Evolutionary conservation across 1,140 invertebrate genomes (phyloP).

Genomic region (Drosophila parabipectinata): DNA sequence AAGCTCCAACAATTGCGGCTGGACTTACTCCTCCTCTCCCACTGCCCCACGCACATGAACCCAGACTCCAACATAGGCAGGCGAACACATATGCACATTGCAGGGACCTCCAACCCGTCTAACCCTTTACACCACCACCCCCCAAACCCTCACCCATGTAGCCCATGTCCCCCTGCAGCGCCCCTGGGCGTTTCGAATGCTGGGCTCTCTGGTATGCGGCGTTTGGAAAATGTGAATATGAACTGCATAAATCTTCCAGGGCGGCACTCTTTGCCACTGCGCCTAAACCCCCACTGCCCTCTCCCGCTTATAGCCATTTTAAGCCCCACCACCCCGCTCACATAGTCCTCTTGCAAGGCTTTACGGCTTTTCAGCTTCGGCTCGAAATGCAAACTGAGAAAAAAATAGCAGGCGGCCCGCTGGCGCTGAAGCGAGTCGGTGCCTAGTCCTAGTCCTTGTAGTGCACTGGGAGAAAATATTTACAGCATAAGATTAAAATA

Average conservation of each 20-base stretch:
- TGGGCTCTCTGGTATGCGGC: constrained; percentile 77
- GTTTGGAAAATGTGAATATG: constrained; percentile 84
- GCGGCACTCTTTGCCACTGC: constrained; percentile 77
- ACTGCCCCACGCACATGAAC: constrained; percentile 13
- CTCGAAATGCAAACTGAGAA: constrained; percentile 39
- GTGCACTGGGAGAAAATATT: not conserved
- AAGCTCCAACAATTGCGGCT: constrained; percentile 77
- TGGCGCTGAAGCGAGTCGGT: constrained; percentile 54
- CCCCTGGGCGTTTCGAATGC: constrained; percentile 64
- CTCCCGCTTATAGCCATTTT: not conserved
- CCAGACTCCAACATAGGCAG: constrained; percentile 13
- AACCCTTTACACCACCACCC: not conserved
- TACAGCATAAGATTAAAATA: not conserved
- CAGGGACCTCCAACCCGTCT: constrained; percentile 27
- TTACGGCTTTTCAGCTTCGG: constrained; percentile 81
- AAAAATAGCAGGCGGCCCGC: constrained; percentile 51
- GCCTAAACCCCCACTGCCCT: constrained; percentile 38
- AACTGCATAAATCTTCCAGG: constrained; percentile 83
- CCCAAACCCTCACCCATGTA: not conserved
- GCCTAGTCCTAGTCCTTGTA: constrained; percentile 50
- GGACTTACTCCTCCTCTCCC: constrained; percentile 38
- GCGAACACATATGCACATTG: constrained; percentile 50
- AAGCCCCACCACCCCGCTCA: not conserved
- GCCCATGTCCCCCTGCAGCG: not conserved
- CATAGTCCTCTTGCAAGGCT: constrained; percentile 42